These are phyloP conservation scores for Epistrophe grossulariae DNA, from an alignment of 2,888 invertebrate species.

Conservation along the genomic window DNA sequence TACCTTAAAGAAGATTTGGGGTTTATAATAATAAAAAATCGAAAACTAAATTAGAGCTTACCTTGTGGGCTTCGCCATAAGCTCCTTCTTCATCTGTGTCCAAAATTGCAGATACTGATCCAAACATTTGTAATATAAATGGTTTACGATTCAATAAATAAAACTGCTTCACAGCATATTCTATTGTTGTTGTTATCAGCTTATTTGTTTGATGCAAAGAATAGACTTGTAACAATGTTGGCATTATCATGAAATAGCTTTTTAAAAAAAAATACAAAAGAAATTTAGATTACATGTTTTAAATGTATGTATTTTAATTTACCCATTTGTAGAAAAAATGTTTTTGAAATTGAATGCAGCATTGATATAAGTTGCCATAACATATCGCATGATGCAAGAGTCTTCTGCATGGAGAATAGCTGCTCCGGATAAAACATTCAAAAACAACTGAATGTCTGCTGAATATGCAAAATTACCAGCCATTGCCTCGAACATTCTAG, in stretches of 20 bases:
- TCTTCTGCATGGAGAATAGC: slow-evolving; percentile 98
- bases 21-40: background rate
- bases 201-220: slow-evolving; percentile 99
- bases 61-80: slow-evolving; percentile 96
- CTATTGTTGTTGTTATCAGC: slow-evolving; percentile 96
- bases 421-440: slow-evolving; percentile 98
- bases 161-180: slow-evolving; percentile 99
- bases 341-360: slow-evolving; percentile 99
- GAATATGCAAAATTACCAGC: slow-evolving; percentile 98
- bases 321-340: slow-evolving; percentile 98
- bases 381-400: slow-evolving; percentile 96
- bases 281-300: background rate
- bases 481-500: slow-evolving; percentile 99
- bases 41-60: slow-evolving; percentile 79
- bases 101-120: slow-evolving; percentile 97
- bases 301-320: slow-evolving; percentile 77
- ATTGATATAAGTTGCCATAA: slow-evolving; percentile 98
- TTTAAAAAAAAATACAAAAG: slow-evolving; percentile 19
- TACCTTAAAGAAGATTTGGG: slow-evolving; percentile 85
- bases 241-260: slow-evolving; percentile 98
- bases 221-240: slow-evolving; percentile 97
- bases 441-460: slow-evolving; percentile 97
- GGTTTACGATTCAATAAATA: slow-evolving; percentile 99
- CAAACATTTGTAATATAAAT: slow-evolving; percentile 99
- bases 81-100: slow-evolving; percentile 95